phyloP scores from a whole-genome alignment of 2,888 invertebrate species.

The Hydrotaea diabolus region DNA sequence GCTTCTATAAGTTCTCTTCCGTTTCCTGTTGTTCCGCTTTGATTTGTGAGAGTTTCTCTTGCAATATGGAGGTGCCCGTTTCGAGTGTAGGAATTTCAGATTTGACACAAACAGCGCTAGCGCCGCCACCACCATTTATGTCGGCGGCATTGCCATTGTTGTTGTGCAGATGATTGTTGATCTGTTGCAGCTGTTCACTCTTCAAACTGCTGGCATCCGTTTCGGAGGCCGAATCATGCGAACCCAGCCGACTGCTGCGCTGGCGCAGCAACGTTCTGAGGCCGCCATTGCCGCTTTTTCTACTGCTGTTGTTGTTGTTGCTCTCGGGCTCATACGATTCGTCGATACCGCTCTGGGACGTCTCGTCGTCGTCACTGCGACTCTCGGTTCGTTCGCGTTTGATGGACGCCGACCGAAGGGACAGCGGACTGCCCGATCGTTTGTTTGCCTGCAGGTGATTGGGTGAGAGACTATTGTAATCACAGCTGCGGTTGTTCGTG shows the following conservation, averaged over 20 bases:
- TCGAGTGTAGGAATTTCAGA: constrained; percentile 63
- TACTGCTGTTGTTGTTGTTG: constrained; percentile 70
- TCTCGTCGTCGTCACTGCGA: constrained; percentile 69
- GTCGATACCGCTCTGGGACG: constrained; percentile 69
- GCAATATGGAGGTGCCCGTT: constrained; percentile 74
- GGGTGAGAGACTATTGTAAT: constrained; percentile 71
- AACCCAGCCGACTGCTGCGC: constrained; percentile 73
- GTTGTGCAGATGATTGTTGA: constrained; percentile 58
- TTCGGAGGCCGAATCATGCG: constrained; percentile 77
- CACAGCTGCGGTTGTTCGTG: constrained; percentile 74
- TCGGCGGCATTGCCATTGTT: constrained; percentile 66
- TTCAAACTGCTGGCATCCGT: constrained; percentile 72
- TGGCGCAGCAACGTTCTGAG: constrained; percentile 56
- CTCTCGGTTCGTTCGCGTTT: constrained; percentile 82
- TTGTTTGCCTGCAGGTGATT: constrained; percentile 69
- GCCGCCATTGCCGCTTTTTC: constrained; percentile 69
- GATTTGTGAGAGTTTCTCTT: constrained; percentile 80
- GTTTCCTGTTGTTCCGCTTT: constrained; percentile 77
- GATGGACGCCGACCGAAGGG: constrained; percentile 79
- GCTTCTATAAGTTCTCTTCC: constrained; percentile 80
- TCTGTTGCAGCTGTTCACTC: constrained; percentile 70
- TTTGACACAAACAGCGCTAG: constrained; percentile 46
- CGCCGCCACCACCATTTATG: constrained; percentile 74
- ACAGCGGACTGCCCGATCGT: constrained; percentile 78
- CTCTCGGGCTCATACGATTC: constrained; percentile 72